Conservation (phyloP, 2,113 vertebrate species). For the Andinoacara biseriatus region DNA sequence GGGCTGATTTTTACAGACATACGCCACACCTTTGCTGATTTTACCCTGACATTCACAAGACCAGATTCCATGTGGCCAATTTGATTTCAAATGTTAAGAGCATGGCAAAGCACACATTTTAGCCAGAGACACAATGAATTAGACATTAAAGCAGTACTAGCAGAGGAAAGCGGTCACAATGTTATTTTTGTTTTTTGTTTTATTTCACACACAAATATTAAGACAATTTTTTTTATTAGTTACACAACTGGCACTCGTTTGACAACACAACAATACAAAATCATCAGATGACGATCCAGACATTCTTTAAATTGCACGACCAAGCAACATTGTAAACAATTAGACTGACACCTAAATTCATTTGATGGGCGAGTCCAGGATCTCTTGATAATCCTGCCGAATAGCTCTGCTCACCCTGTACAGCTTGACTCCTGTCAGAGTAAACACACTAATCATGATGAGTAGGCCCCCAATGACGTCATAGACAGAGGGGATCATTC, state of each 20-base stretch:
- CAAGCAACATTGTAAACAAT: slow-evolving; percentile 78
- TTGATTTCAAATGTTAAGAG: slow-evolving; percentile 5
- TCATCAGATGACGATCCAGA: slow-evolving; percentile 75
- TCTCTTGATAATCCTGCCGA: slow-evolving; percentile 94
- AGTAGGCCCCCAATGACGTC: slow-evolving; percentile 90
- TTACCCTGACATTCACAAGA: slow-evolving; percentile 38
- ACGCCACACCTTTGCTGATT: slow-evolving; percentile 30
- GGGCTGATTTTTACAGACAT: slow-evolving; percentile 57
- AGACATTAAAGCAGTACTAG: slow-evolving; percentile 59
- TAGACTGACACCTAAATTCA: slow-evolving; percentile 75
- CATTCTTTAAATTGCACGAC: slow-evolving; percentile 79
- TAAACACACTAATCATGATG: slow-evolving; percentile 94
- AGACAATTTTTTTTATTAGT: slow-evolving; percentile 67
- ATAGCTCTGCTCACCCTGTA: slow-evolving; percentile 88
- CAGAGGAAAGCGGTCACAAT: slow-evolving; percentile 49
- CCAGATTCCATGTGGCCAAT: slow-evolving; percentile 21
- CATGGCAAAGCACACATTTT: slow-evolving; percentile 43
- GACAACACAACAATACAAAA: slow-evolving; percentile 80
- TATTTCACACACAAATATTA: slow-evolving; percentile 80
- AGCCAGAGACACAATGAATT: slow-evolving; percentile 35
- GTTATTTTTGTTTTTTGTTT: slow-evolving; percentile 55
- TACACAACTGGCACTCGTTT: slow-evolving; percentile 79
- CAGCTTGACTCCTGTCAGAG: slow-evolving; percentile 91
- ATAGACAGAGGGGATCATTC: slow-evolving; percentile 89
- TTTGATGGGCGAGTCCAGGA: slow-evolving; percentile 94